Conservation (phyloP, 2,888 invertebrate genomes). For the Eupithecia subumbrata region DNA sequence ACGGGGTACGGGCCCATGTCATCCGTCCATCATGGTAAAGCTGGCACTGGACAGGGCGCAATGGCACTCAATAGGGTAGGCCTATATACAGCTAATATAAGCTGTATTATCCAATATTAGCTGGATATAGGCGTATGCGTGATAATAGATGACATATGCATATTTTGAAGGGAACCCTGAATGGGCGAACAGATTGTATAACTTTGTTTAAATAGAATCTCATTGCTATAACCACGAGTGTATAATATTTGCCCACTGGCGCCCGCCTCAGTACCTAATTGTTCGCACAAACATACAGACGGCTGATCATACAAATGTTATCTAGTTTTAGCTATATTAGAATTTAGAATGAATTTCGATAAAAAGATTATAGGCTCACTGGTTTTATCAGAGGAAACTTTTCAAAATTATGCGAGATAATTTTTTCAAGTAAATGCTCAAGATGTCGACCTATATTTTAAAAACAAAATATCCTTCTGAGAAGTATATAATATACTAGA, state of each 20-base stretch:
- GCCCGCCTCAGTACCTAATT: slow-evolving; percentile 75
- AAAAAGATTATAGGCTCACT: background rate
- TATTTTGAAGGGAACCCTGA: background rate
- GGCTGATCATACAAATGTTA: slow-evolving; percentile 68
- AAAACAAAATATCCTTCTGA: too few species aligned
- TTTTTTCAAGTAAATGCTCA: too few species aligned
- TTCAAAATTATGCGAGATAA: background rate
- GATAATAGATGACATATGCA: background rate
- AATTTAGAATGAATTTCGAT: background rate
- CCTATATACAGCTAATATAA: too few species aligned
- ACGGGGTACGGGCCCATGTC: too few species aligned
- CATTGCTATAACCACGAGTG: slow-evolving; percentile 39
- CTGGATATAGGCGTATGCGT: too few species aligned
- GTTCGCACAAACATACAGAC: slow-evolving; percentile 73
- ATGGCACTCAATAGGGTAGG: too few species aligned
- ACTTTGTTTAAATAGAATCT: slow-evolving; percentile 7
- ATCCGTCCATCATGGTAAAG: too few species aligned
- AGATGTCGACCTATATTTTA: background rate
- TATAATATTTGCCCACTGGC: slow-evolving; percentile 75
- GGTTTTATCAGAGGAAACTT: slow-evolving; percentile 1
- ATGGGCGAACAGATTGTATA: background rate
- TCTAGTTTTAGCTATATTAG: slow-evolving; percentile 66
- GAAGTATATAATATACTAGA: too few species aligned
- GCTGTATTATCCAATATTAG: too few species aligned
- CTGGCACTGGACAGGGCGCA: too few species aligned